Base-by-base conservation (phyloP, 1,140 invertebrate species). In the Oscheius sp. region DNA sequence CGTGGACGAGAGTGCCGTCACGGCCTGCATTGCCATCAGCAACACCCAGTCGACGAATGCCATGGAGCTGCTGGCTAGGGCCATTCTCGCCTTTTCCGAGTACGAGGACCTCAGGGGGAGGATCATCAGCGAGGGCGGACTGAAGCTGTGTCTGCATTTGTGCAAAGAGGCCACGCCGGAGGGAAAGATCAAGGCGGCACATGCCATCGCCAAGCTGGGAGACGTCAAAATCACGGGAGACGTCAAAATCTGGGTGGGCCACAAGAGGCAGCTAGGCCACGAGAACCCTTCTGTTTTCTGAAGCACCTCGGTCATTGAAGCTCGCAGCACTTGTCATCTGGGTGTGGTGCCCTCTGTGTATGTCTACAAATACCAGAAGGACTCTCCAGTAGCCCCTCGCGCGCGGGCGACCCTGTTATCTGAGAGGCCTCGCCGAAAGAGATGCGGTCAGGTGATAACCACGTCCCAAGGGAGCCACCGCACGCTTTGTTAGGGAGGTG, bases 161-260 rank as follows among this genome's bases (percentile, higher is more conserved):
- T 80, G 65, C 67, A 84, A 84, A 63, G 77, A 81, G 65, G 80
- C 80, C 36, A 74, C 68, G 15, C 66, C 63, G 18, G 83, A 84
- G 84, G 96, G 95, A 13, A 95, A 94, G 84, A 89, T 91, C 49
- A 90, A 92, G 83, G 95, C 96, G 28, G 90, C 92, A 1, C 95
- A 99, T 87, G 94, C 94, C 1, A 85, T 99, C 32, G 91, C 95
- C 1, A 90, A 95, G 78, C 91, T 99, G 78, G 95, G 93, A n/a
- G n/a, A n/a, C n/a, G n/a, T n/a, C n/a, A n/a, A n/a, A 2, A 95
- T 97, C 55, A 95, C 93, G 2, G 95, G 95, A 46, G 92, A 99
- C 85, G 96, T 96, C n/a, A 91, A 93, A 84, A 92, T 97, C 3
- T 92, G 95, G n/a, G n/a, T n/a, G n/a, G n/a, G n/a, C n/a, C n/a